Evolutionary conservation across 1,140 invertebrate genomes (phyloP).

Genomic region (Drosophila bocki): DNA sequence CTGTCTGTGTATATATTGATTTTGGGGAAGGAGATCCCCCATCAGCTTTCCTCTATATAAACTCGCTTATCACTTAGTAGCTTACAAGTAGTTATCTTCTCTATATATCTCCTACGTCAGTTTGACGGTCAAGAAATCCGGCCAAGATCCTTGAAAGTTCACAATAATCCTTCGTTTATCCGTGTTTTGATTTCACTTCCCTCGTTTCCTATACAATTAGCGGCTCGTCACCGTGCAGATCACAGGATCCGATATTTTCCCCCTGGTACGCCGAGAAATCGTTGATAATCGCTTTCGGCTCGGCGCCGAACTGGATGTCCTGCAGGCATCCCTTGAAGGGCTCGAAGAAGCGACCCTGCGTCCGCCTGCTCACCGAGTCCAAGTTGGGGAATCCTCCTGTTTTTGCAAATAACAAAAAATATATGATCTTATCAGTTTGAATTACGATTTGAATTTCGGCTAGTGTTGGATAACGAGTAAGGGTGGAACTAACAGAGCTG

Average conservation of each 20-base stretch:
- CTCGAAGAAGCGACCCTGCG: constrained; percentile 82
- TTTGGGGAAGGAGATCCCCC: constrained; percentile 3
- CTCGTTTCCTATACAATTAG: constrained; percentile 69
- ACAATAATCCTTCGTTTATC: constrained; percentile 34
- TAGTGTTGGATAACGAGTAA: not conserved
- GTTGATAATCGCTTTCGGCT: constrained; percentile 72
- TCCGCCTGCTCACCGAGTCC: constrained; percentile 79
- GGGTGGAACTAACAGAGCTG: not conserved
- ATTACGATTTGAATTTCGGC: constrained; percentile 8
- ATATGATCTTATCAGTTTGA: not conserved
- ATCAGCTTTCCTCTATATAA: constrained; percentile 51
- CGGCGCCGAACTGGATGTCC: constrained; percentile 82
- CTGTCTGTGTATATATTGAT: constrained; percentile 43
- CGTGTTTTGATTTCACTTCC: constrained; percentile 46
- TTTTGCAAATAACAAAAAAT: constrained; percentile 22
- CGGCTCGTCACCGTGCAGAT: constrained; percentile 84
- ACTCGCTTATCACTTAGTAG: constrained; percentile 70
- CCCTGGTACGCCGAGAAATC: constrained; percentile 87
- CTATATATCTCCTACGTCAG: constrained; percentile 48
- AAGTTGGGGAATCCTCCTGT: constrained; percentile 86
- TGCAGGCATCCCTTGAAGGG: constrained; percentile 86
- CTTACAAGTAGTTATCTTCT: constrained; percentile 61
- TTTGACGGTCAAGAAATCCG: constrained; percentile 16
- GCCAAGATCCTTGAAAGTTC: constrained; percentile 31
- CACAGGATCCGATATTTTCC: constrained; percentile 87